Base-by-base conservation (phyloP, 2,888 invertebrate species). In the Leptogaster cylindrica region DNA sequence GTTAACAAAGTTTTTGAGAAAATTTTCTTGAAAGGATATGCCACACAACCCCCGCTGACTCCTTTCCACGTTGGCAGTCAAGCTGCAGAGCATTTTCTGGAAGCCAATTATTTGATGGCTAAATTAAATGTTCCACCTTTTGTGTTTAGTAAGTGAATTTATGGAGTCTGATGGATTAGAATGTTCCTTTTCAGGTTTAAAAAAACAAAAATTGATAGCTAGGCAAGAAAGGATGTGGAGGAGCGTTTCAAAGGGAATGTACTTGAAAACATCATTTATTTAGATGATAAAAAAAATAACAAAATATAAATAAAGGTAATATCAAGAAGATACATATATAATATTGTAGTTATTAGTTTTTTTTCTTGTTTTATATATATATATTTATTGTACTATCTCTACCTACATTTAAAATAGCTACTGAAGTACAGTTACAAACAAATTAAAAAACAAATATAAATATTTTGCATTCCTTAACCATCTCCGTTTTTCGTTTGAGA, bases 1-100 rank as follows among this genome's bases (percentile, higher is more conserved):
- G 65, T 68, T 68, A 39, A 46, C 46, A 46, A 33, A 68, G 65
- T 65, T 68, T 48, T 58, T 14, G 65, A 48, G 48, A 25, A 64
- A 55, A 58, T 31, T 68, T 48, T 65, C 36, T 12, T 10, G 2
- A 52, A 33, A 52, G 31, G 31, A 20, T 52, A 18, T 52, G 33
- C 33, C 33, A 28, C n/a, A n/a, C n/a, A n/a, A n/a, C n/a, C n/a
- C 8, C 31, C 31, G 52, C 33, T 18, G 16, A 51, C 20, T 51
- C 12, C 25, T 12, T 6, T 14, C 6, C 27, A 10, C 1, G 28
- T 10, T 8, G 25, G 46, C n/a, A 25, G 46, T 46, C 8, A 12
- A 46, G n/a, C n/a, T 5, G 10, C 8, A 46, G 12, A 10, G 46
- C n/a, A 23, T n/a, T 18, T 4, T n/a, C 23, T 46, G 20, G 20